Evolutionary conservation across 2,888 invertebrate genomes (phyloP).

Genomic region (Melanotus villosus): DNA sequence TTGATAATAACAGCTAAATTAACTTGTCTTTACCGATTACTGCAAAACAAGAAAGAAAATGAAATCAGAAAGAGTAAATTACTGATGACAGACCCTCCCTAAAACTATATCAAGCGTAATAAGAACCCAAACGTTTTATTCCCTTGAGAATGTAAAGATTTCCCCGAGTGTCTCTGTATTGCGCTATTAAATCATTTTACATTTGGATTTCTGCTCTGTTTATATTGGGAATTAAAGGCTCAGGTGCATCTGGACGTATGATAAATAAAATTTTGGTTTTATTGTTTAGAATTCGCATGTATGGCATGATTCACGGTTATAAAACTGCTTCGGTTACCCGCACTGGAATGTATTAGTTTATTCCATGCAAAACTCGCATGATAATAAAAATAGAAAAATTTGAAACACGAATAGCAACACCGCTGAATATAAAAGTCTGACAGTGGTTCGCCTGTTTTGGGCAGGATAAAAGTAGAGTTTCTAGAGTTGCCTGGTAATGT

Average conservation of each 20-base stretch:
- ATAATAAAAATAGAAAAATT: conserved; percentile 19
- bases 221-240: conserved; percentile 19
- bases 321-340: background rate
- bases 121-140: no score
- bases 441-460: background rate
- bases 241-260: conserved; percentile 29
- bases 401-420: conserved; percentile 2
- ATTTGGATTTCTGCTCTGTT: background rate
- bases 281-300: conserved; percentile 15
- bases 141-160: no score
- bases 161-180: background rate
- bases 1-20: no score
- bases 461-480: background rate
- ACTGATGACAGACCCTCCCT: no score
- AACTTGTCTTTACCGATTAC: no score
- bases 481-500: conserved; percentile 1
- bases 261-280: conserved; percentile 25
- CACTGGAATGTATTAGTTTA: conserved; percentile 9
- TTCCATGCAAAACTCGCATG: conserved; percentile 22
- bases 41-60: no score
- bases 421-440: background rate
- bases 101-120: no score
- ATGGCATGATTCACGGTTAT: conserved; percentile 15
- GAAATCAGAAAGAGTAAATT: no score
- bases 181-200: conserved; percentile 11